Percentiles rank a stretch among this genome's conserved stretches.
These are phyloP conservation scores for Cherax destructor DNA, from an alignment of 1,140 invertebrate genomes.

Conservation along the genomic window DNA sequence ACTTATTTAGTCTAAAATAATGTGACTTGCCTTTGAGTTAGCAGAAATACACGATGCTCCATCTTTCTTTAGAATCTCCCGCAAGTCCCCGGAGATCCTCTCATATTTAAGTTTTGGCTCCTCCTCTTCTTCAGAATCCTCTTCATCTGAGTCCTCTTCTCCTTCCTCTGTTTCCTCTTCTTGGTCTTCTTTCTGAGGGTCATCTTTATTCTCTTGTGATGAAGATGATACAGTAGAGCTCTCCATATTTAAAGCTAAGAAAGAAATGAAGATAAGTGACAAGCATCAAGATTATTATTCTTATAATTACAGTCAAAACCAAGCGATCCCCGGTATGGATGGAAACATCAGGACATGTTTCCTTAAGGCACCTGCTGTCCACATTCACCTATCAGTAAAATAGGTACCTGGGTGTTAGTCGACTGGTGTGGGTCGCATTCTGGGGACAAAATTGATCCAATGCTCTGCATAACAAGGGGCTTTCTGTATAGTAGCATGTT, in stretches of 20 bases:
- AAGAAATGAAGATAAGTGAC: neutral
- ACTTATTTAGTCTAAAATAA: neutral
- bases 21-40: constrained; percentile 86
- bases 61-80: constrained; percentile 90
- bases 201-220: neutral
- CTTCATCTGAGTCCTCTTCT: constrained; percentile 11
- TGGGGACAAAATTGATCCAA: too few relatives aligned
- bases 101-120: constrained; percentile 92
- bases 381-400: too few relatives aligned
- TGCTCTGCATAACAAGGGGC: too few relatives aligned
- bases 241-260: neutral
- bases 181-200: neutral
- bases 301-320: too few relatives aligned
- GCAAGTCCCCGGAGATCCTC: constrained; percentile 90
- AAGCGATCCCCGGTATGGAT: too few relatives aligned
- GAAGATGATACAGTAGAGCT: neutral
- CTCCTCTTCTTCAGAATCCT: constrained; percentile 78
- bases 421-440: too few relatives aligned
- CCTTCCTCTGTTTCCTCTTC: neutral
- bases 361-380: too few relatives aligned
- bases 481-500: too few relatives aligned
- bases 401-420: too few relatives aligned
- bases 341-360: too few relatives aligned
- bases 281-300: too few relatives aligned
- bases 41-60: constrained; percentile 93